phyloP scores from a whole-genome alignment of 2,797 vertebrate species.

The Cuniculus paca region DNA sequence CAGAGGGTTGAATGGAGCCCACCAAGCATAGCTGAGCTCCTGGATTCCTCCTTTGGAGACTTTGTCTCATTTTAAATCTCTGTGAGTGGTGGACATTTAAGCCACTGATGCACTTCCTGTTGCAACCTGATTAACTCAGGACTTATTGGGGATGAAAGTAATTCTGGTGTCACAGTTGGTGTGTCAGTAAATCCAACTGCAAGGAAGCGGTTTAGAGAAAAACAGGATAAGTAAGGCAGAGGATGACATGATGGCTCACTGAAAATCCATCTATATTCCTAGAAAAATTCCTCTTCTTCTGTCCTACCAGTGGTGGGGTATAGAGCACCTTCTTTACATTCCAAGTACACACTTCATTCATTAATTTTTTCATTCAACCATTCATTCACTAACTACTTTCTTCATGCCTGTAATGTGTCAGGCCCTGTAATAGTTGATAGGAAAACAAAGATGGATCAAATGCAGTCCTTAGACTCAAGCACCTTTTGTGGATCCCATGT shows the following conservation, averaged over 20 bases:
- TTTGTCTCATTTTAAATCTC: background rate
- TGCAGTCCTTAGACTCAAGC: background rate
- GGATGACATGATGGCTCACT: background rate
- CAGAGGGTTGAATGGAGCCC: background rate
- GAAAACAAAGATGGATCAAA: slow-evolving; percentile 24
- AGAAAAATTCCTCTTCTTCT: background rate
- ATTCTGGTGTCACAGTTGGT: background rate
- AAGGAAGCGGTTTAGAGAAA: background rate
- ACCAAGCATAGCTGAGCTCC: background rate
- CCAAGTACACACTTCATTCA: background rate
- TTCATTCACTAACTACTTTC: background rate
- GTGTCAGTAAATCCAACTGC: background rate
- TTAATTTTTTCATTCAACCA: background rate
- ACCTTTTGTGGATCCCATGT: background rate
- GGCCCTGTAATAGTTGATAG: background rate
- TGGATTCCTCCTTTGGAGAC: background rate
- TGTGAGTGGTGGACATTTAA: background rate
- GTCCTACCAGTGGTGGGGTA: background rate
- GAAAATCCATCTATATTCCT: background rate
- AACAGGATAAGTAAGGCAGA: background rate
- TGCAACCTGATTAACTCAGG: background rate
- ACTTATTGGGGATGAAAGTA: background rate
- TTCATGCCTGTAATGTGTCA: background rate
- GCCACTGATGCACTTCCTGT: background rate
- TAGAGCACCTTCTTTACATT: background rate